Conservation (phyloP, 2,113 vertebrate species). For the Mionectes macconnelli region DNA sequence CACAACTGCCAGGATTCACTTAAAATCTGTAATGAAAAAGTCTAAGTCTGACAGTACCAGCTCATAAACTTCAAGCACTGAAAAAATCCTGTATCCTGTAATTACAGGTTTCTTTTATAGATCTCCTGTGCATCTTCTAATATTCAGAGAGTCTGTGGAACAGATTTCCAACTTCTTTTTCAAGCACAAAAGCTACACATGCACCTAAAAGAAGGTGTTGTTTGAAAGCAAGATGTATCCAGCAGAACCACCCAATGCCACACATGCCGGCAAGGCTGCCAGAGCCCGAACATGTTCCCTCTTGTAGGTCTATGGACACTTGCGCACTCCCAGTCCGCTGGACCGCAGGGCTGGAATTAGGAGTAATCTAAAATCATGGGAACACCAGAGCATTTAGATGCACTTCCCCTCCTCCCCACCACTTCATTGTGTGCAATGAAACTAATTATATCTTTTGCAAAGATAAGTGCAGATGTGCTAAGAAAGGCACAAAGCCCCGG, state of each 20-base stretch:
- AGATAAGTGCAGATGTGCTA: constrained; percentile 48
- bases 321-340: not conserved
- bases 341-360: not conserved
- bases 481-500: constrained; percentile 10
- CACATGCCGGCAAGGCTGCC: not conserved
- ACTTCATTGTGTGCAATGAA: not conserved
- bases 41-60: not conserved
- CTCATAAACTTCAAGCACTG: not conserved
- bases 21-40: not conserved
- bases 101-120: not conserved
- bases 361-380: not conserved
- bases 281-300: accelerated
- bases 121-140: accelerated
- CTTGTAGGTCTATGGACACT: accelerated
- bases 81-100: accelerated
- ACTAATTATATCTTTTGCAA: constrained; percentile 20
- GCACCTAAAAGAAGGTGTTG: not conserved
- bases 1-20: not conserved
- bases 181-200: not conserved
- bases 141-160: accelerated
- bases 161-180: not conserved
- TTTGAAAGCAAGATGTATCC: not conserved
- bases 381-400: not conserved
- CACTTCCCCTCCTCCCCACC: not conserved
- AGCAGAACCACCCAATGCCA: not conserved